Conservation (phyloP, 2,113 vertebrate genomes). For the Aviceda subcristata region DNA sequence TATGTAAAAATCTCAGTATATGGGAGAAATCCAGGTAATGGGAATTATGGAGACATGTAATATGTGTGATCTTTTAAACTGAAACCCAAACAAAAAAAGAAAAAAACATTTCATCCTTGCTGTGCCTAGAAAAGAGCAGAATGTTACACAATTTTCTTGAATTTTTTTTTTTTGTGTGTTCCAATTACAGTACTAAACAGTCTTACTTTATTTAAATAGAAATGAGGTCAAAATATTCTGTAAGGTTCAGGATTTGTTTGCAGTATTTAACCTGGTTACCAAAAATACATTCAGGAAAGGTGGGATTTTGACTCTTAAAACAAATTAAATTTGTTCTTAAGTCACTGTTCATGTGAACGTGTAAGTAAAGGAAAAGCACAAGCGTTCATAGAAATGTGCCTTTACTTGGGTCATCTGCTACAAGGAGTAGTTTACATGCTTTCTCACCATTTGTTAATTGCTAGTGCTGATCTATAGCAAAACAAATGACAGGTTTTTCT, state of each 20-base stretch:
- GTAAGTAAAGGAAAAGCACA: neutral
- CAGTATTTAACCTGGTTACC: neutral
- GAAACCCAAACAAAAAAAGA: neutral
- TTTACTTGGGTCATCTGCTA: neutral
- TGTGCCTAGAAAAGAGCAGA: neutral
- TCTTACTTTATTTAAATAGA: neutral
- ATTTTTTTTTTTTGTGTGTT: neutral
- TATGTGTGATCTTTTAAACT: neutral
- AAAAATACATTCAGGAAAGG: neutral
- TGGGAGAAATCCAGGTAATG: neutral
- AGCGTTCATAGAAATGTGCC: neutral
- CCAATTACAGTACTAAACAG: neutral
- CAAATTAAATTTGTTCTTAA: neutral
- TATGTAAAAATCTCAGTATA: neutral
- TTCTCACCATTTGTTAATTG: neutral
- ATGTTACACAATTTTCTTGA: neutral
- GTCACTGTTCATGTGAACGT: neutral
- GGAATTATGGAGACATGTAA: neutral
- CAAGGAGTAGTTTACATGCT: neutral
- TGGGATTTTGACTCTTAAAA: neutral
- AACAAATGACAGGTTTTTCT: neutral
- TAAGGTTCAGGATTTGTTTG: neutral
- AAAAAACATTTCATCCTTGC: neutral
- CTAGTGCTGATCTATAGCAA: neutral
- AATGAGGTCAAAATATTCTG: neutral